Conservation (phyloP, 2,113 vertebrate genomes). For the Aythya baeri region DNA sequence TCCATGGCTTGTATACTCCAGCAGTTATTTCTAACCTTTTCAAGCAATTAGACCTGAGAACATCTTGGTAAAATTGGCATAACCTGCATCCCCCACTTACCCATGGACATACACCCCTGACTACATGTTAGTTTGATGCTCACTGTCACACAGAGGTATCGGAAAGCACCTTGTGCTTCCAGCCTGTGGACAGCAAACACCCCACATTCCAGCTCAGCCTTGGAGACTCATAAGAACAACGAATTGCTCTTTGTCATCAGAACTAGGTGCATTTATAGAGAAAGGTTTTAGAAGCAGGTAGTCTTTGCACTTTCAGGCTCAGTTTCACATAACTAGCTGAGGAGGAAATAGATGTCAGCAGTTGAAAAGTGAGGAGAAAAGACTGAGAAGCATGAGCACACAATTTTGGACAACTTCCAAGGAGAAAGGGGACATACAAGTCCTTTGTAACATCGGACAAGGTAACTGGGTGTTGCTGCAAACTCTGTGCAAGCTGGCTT, state of each 20-base stretch:
- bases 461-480: background rate
- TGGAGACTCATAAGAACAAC: background rate
- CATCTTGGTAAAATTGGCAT: background rate
- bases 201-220: background rate
- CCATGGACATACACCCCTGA: background rate
- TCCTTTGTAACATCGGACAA: background rate
- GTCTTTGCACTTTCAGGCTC: background rate
- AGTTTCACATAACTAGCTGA: slow-evolving; percentile 1
- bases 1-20: background rate
- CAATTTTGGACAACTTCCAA: background rate
- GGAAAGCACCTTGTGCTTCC: background rate
- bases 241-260: background rate
- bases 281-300: background rate
- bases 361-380: background rate
- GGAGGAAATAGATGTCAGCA: slow-evolving; percentile 17
- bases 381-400: background rate
- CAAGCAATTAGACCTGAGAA: background rate
- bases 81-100: background rate
- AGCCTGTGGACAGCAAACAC: background rate
- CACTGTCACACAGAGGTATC: background rate
- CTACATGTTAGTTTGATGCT: rapidly evolving
- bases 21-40: background rate
- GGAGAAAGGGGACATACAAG: background rate
- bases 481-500: background rate
- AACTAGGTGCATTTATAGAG: background rate